Evolutionary conservation across 64 coral and sea anemone species (phyloP).

Genomic region (Astreopora myriophthalma): DNA sequence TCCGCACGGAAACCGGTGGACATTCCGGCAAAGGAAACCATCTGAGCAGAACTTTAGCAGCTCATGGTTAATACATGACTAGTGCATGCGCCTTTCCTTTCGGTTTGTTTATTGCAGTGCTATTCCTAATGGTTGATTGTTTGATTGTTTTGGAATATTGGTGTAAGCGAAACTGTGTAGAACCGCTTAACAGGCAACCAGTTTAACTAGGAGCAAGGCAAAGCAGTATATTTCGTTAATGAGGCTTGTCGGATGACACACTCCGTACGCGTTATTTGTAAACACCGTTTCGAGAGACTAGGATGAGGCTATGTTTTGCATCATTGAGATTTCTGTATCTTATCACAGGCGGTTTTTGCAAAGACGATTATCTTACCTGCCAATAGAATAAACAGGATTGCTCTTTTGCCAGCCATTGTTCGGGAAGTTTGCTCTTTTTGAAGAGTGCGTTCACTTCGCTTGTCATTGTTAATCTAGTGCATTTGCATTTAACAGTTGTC

Average conservation of each 20-base stretch:
- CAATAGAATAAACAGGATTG: neutral
- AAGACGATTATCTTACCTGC: slow-evolving; percentile 27
- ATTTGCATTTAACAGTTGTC: slow-evolving; percentile 15
- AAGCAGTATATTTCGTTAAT: neutral
- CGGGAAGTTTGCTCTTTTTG: slow-evolving; percentile 9
- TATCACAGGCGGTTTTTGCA: neutral
- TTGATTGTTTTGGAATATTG: neutral
- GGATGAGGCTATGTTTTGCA: too few species aligned
- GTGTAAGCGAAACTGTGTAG: neutral
- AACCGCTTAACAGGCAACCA: neutral
- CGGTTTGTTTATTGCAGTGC: neutral
- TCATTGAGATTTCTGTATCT: neutral
- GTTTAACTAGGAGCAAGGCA: neutral
- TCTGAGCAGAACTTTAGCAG: neutral
- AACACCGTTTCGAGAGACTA: neutral
- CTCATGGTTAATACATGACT: too few species aligned
- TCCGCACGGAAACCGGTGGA: neutral
- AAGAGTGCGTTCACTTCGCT: neutral
- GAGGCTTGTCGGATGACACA: too few species aligned
- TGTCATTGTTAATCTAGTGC: neutral
- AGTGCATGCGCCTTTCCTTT: too few species aligned
- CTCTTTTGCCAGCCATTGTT: neutral
- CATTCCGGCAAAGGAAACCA: neutral
- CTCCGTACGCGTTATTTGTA: neutral
- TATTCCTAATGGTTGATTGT: neutral